Evolutionary conservation across 2,888 invertebrate species (phyloP), one percentile per base, ranked within the genome.

Genomic region (Palloptera scutellata): DNA sequence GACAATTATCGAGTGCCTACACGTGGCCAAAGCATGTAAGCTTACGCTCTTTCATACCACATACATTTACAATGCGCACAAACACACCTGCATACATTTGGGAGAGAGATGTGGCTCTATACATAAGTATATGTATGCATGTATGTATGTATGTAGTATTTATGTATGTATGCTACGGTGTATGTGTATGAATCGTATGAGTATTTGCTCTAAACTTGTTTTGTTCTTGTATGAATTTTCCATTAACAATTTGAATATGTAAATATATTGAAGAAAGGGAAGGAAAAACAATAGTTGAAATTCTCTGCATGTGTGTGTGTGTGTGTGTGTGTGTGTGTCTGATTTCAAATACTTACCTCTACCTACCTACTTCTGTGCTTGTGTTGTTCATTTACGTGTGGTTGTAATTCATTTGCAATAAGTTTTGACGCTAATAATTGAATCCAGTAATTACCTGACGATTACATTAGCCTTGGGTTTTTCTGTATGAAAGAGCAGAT

Each of bases 361-460:
- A 45, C 63, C 41, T 59, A 55, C 11, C 42, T n/a, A 60, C 60
- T 41, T 45, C 51, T 20, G 51, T 58, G 15, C 17, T 19, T 68
- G 61, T 60, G 65, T 69, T 74, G 79, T 79, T 79, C 54, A 41
- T 54, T 78, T 77, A 75, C 78, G 54, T 48, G 72, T 79, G 77
- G 76, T 73, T 70, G 72, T 75, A 76, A 76, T 77, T 75, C 76
- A 79, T 80, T 81, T 78, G 77, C 77, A 76, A 79, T 76, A 78
- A 75, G 72, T 75, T 76, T 77, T 78, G 80, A 77, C 74, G 76
- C 76, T 76, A 78, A 78, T 79, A 80, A 79, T 79, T 79, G 80
- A 80, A 79, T 78, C 79, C 78, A 78, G 78, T 79, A 79, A 79
- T 79, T 79, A 78, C 78, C 79, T 78, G 76, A 75, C 76, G 77